A percentile compares a stretch with the other conserved stretches of the same genome.
These are phyloP conservation scores for Pocillopora grandis DNA, from an alignment of 92 coral and sea anemone species.

Conservation along the genomic window DNA sequence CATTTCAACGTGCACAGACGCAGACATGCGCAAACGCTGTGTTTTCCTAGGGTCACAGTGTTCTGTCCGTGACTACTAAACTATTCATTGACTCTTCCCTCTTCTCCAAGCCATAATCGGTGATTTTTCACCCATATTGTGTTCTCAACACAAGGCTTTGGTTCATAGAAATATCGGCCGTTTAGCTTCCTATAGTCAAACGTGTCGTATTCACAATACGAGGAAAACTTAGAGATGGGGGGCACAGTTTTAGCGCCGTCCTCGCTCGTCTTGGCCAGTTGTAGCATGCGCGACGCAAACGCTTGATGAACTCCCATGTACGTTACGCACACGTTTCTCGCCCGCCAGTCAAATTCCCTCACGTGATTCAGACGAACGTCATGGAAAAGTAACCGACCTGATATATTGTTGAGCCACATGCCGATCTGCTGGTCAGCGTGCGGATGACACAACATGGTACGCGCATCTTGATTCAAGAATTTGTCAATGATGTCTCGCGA, in stretches of 20 bases:
- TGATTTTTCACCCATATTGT: conserved; percentile 39
- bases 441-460: conserved; percentile 64
- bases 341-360: conserved; percentile 30
- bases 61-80: too few species aligned
- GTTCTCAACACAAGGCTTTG: conserved; percentile 52
- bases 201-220: conserved; percentile 24
- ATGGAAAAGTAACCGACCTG: conserved; percentile 45
- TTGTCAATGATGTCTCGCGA: conserved; percentile 41
- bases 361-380: conserved; percentile 47
- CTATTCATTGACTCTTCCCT: conserved; percentile 22
- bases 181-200: conserved; percentile 35
- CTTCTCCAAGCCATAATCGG: conserved; percentile 48
- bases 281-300: conserved; percentile 40
- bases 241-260: conserved; percentile 40
- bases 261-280: conserved; percentile 35
- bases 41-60: too few species aligned
- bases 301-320: conserved; percentile 55
- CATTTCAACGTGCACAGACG: too few species aligned
- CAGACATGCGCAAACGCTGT: too few species aligned
- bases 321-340: conserved; percentile 37
- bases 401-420: conserved; percentile 62
- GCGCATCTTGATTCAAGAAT: conserved; percentile 57
- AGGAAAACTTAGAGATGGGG: conserved; percentile 28
- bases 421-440: conserved; percentile 78
- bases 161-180: conserved; percentile 25